Conservation (phyloP, 2,888 invertebrate species). For the Podabrus alpinus region DNA sequence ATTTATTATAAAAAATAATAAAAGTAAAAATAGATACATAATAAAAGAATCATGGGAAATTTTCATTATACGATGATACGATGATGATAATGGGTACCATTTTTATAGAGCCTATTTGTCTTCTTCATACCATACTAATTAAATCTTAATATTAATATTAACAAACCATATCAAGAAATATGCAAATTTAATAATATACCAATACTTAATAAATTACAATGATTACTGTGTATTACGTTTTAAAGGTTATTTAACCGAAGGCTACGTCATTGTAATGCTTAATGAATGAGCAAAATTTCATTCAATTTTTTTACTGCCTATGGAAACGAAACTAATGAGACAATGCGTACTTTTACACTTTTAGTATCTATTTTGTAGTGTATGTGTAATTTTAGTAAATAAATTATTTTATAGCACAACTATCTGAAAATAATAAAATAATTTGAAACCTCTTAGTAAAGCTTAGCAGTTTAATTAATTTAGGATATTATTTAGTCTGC, state of each 20-base stretch:
- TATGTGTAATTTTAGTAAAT: too few relatives aligned
- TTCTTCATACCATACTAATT: neutral
- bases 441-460: neutral
- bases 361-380: neutral
- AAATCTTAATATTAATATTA: neutral
- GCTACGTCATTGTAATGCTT: slow-evolving; percentile 16
- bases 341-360: neutral
- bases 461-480: neutral
- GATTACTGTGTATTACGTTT: slow-evolving; percentile 1
- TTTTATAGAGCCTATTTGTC: neutral
- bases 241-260: slow-evolving; percentile 19
- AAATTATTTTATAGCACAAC: neutral
- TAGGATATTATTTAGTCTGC: neutral
- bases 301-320: slow-evolving; percentile 8
- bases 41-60: too few relatives aligned
- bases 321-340: neutral
- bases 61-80: too few relatives aligned
- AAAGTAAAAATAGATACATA: too few relatives aligned
- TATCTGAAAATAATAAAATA: neutral
- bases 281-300: slow-evolving; percentile 24
- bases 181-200: neutral
- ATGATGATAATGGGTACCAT: too few relatives aligned
- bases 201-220: neutral
- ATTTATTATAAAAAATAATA: too few relatives aligned
- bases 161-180: neutral